These are phyloP conservation scores for Machaerirhynchus nigripectus DNA, from an alignment of 2,113 vertebrate species.

Conservation along the genomic window DNA sequence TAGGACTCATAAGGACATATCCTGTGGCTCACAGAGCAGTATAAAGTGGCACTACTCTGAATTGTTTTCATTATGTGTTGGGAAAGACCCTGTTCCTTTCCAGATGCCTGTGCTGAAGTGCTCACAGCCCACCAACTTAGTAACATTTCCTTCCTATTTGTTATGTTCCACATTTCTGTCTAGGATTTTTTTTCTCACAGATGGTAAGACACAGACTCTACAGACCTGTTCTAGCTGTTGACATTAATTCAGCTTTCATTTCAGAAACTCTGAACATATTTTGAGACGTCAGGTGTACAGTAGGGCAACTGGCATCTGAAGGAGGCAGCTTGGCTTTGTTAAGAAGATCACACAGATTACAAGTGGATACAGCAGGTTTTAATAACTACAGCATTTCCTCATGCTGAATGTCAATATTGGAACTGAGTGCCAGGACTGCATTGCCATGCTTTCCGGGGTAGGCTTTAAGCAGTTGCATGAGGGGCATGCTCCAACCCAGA, in stretches of 20 bases:
- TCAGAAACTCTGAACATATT: neutral
- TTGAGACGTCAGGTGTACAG: neutral
- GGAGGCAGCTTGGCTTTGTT: constrained; percentile 10
- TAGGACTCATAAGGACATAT: neutral
- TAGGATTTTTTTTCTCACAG: neutral
- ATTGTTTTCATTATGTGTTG: neutral
- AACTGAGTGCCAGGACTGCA: neutral
- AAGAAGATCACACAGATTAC: neutral
- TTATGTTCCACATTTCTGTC: neutral
- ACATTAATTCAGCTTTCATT: constrained; percentile 8
- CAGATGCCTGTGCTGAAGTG: neutral
- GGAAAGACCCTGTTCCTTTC: neutral
- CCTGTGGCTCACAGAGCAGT: neutral
- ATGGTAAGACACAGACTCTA: neutral
- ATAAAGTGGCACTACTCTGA: neutral
- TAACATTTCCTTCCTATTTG: constrained; percentile 1
- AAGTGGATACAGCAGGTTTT: constrained; percentile 1
- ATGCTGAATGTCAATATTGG: neutral
- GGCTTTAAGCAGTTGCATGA: neutral
- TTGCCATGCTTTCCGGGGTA: neutral
- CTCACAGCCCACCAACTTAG: neutral
- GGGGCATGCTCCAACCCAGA: neutral
- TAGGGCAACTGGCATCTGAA: neutral
- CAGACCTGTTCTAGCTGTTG: neutral
- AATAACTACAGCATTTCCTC: neutral